Evolutionary conservation across 2,113 vertebrate species (phyloP).

Genomic region (Opisthocomus hoazin): DNA sequence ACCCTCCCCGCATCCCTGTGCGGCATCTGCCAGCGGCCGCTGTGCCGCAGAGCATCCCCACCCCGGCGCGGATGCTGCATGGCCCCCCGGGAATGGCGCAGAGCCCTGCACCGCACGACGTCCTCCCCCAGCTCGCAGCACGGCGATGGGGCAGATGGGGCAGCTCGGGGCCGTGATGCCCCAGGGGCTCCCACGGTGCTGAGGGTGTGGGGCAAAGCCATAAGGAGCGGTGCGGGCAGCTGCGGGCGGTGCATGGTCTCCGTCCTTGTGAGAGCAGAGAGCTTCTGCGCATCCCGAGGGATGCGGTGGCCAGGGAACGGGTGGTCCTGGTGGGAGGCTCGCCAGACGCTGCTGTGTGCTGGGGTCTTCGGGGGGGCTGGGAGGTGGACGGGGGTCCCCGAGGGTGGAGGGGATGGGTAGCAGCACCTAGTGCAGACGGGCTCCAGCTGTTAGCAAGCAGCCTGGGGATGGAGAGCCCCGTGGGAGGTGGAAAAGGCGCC

Average conservation of each 20-base stretch:
- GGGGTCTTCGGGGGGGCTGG: background rate
- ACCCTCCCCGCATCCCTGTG: background rate
- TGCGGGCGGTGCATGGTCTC: fast-evolving
- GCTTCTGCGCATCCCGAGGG: fast-evolving
- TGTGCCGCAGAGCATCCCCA: background rate
- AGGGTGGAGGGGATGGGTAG: background rate
- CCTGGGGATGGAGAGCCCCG: background rate
- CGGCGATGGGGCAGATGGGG: fast-evolving
- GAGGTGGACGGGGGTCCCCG: background rate
- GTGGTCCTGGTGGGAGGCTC: background rate
- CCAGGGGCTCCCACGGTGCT: background rate
- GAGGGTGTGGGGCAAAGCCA: fast-evolving
- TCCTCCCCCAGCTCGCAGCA: background rate
- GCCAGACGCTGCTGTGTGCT: fast-evolving
- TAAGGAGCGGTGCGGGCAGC: too few species aligned
- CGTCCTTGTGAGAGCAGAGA: background rate
- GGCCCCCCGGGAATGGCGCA: background rate
- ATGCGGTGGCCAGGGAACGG: fast-evolving
- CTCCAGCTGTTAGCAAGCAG: background rate
- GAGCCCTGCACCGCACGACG: fast-evolving
- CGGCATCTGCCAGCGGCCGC: fast-evolving
- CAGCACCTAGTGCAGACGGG: background rate
- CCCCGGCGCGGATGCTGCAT: fast-evolving
- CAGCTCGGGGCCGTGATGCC: fast-evolving
- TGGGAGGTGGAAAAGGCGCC: background rate